Percentiles rank a stretch among this genome's conserved stretches.
Conservation (phyloP, 2,113 vertebrate species). For the Plotosus lineatus region DNA sequence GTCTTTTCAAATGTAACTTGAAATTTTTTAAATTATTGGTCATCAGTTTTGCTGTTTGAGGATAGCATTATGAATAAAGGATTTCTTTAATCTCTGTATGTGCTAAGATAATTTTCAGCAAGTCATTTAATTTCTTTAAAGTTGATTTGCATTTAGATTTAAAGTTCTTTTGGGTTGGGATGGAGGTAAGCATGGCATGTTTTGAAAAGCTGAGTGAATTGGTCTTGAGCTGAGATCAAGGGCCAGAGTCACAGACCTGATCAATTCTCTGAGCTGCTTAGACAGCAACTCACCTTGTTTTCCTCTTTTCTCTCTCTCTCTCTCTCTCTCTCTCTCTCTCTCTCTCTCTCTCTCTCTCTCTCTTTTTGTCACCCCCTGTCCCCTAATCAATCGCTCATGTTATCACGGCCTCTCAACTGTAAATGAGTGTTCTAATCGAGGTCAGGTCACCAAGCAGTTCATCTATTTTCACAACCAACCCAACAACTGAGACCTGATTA, state of each 20-base stretch:
- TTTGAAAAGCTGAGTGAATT: conserved; percentile 47
- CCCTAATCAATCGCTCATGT: conserved; percentile 53
- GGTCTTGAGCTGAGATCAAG: conserved; percentile 50
- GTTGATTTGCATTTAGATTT: conserved; percentile 57
- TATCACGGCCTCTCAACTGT: conserved; percentile 52
- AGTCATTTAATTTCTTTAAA: conserved; percentile 52
- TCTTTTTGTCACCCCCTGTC: neutral
- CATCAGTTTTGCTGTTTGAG: neutral
- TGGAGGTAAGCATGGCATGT: conserved; percentile 42
- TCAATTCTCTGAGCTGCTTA: conserved; percentile 56
- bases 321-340: conserved; percentile 8
- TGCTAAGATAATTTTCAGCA: conserved; percentile 46
- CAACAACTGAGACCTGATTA: conserved; percentile 39
- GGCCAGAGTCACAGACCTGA: conserved; percentile 47
- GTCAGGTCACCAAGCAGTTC: conserved; percentile 47
- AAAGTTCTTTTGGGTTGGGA: conserved; percentile 47
- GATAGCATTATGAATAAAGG: conserved; percentile 13
- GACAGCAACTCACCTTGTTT: conserved; percentile 33
- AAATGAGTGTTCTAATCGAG: conserved; percentile 52
- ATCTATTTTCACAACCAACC: conserved; percentile 40
- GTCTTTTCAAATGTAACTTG: neutral
- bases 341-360: conserved; percentile 17
- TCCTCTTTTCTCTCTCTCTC: neutral
- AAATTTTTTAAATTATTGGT: conserved; percentile 21
- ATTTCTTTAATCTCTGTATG: conserved; percentile 27